Base-by-base conservation (phyloP, 2,113 vertebrate species). In the Ploceus nigricollis region DNA sequence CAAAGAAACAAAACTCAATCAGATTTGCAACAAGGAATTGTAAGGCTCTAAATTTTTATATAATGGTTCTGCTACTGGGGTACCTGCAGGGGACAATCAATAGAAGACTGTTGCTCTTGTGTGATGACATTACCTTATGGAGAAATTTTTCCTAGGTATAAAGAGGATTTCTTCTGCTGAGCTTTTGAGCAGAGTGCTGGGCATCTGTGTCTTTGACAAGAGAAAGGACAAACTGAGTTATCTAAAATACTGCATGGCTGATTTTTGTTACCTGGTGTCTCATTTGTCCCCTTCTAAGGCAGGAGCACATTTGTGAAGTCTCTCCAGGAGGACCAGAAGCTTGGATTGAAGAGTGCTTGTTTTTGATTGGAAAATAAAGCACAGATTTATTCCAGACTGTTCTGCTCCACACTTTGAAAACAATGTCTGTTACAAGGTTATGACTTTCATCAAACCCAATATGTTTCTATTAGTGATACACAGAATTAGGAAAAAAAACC, bases 221-320 rank as follows among this genome's bases (percentile, higher is more conserved):
- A 73, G 91, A 96, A 93, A 97, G 87, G 93, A 95, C 87, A 95
- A 94, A 64, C 48, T 7, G 60, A 97, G 76, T 95, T 96, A 94
- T 94, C 81, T 93, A 70, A 92, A 95, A 45, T 25, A 53, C 47
- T 70, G 48, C 48, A 19, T 91, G 88, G 58, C 6, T 33, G 90
- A 70, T 54, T 95, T 97, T 94, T 96, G 97, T 96, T 84, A 95
- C 84, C 72, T 73, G 28, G 15, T 54, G 56, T 83, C 58, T 78
- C 50, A 7, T 82, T 89, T 76, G 58, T 82, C 94, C 44, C 89
- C 40, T 48, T 66, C n/a, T 33, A 94, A 95, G 90, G 70, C 87
- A 78, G 15, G 42, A 91, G 64, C n/a, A 33, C 63, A 51, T 94
- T 86, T 89, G 61, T 71, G 79, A 95, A 89, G 75, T 24, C 89